These are phyloP conservation scores for Oreochromis mossambicus DNA, from an alignment of 2,797 vertebrate species.

Conservation along the genomic window DNA sequence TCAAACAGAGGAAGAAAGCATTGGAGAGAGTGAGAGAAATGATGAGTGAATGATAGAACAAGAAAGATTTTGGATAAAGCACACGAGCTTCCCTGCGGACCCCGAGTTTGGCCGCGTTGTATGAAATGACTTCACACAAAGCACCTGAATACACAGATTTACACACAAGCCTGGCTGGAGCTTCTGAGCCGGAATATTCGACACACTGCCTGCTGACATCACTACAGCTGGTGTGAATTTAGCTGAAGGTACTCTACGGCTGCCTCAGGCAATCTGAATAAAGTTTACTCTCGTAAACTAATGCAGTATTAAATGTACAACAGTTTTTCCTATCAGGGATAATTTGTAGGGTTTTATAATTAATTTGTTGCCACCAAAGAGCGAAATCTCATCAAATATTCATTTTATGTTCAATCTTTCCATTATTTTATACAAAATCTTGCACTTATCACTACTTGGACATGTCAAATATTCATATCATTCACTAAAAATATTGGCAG, in stretches of 20 bases:
- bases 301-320: neutral
- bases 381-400: neutral
- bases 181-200: constrained; percentile 71
- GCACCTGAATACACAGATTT: constrained; percentile 83
- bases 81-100: constrained; percentile 60
- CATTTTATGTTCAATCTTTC: neutral
- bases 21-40: constrained; percentile 22
- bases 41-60: constrained; percentile 39
- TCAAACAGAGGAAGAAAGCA: constrained; percentile 7
- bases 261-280: neutral
- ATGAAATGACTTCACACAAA: constrained; percentile 73
- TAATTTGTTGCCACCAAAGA: neutral
- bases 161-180: constrained; percentile 63
- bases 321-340: neutral
- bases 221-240: constrained; percentile 79
- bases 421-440: neutral
- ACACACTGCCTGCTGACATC: constrained; percentile 74
- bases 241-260: constrained; percentile 41
- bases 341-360: neutral
- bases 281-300: neutral
- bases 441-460: constrained; percentile 19
- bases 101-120: constrained; percentile 46
- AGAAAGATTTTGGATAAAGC: constrained; percentile 62
- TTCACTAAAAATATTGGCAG: constrained; percentile 27
- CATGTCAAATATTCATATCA: constrained; percentile 26